Percentiles rank a stretch among this genome's conserved stretches.
These are phyloP conservation scores for Mirza zaza DNA, from an alignment of 2,113 vertebrate genomes.

Conservation along the genomic window DNA sequence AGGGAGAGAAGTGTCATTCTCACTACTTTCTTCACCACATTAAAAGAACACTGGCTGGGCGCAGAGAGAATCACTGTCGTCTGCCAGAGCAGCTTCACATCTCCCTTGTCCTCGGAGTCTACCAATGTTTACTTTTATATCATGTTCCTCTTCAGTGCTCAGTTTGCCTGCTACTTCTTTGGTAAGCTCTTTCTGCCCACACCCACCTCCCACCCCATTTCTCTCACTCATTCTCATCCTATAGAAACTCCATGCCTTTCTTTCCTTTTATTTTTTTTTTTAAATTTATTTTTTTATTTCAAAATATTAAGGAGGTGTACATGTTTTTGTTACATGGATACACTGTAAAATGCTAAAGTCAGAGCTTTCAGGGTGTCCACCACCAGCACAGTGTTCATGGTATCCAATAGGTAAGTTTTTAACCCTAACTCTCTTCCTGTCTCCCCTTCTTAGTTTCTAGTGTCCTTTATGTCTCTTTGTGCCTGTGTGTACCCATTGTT, in stretches of 20 bases:
- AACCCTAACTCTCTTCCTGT: too few relatives aligned
- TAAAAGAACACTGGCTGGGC: not conserved
- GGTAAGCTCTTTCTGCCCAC: not conserved
- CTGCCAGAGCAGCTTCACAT: rapidly evolving
- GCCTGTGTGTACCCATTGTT: too few relatives aligned
- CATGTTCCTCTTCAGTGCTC: not conserved
- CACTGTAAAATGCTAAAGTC: too few relatives aligned
- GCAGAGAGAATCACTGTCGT: not conserved
- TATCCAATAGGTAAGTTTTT: too few relatives aligned
- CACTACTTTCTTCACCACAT: not conserved
- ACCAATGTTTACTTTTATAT: not conserved
- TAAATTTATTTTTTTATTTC: too few relatives aligned
- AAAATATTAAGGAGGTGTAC: too few relatives aligned
- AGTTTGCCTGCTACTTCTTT: not conserved
- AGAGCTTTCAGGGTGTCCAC: too few relatives aligned
- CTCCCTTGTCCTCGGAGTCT: not conserved
- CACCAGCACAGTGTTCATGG: too few relatives aligned
- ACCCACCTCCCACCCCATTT: too few relatives aligned
- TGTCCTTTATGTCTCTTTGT: too few relatives aligned
- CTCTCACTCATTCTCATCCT: not conserved
- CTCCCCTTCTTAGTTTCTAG: too few relatives aligned
- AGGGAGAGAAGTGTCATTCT: not conserved
- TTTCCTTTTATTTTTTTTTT: not conserved
- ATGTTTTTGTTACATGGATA: too few relatives aligned
- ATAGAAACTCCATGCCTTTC: not conserved